A percentile compares a stretch with the other conserved stretches of the same genome.
Evolutionary conservation across 2,113 vertebrate species (phyloP).

Genomic region (Engystomops pustulosus): DNA sequence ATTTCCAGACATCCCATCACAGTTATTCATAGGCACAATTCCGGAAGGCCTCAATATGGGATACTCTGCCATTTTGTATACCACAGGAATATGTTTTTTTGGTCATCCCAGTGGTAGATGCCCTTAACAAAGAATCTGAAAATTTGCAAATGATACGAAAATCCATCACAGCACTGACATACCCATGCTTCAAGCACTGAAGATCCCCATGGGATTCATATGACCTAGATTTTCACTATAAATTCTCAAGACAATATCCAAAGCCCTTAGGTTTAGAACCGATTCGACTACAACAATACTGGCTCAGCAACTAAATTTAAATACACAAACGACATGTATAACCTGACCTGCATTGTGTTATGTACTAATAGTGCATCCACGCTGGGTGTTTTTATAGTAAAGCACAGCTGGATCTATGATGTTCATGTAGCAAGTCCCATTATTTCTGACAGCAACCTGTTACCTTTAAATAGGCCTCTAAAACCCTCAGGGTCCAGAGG

Average conservation of each 20-base stretch:
- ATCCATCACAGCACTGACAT: background rate
- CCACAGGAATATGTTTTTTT: no score
- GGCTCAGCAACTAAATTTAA: background rate
- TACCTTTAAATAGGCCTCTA: background rate
- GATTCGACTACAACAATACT: background rate
- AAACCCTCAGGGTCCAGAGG: background rate
- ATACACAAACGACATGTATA: background rate
- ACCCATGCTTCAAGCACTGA: background rate
- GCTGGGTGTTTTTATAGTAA: background rate
- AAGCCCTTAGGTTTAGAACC: background rate
- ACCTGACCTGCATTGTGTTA: background rate
- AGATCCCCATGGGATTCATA: background rate
- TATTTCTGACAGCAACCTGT: background rate
- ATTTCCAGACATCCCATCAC: no score
- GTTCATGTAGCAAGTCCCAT: background rate
- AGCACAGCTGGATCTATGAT: no score
- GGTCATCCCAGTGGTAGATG: no score
- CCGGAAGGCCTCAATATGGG: no score
- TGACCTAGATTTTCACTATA: background rate
- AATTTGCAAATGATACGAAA: background rate
- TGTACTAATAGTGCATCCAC: background rate
- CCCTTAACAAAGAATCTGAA: background rate
- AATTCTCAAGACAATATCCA: background rate
- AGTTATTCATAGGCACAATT: no score
- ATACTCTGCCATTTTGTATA: no score